Base-by-base conservation (phyloP, 2,797 vertebrate species). In the Kryptolebias ocellatus region DNA sequence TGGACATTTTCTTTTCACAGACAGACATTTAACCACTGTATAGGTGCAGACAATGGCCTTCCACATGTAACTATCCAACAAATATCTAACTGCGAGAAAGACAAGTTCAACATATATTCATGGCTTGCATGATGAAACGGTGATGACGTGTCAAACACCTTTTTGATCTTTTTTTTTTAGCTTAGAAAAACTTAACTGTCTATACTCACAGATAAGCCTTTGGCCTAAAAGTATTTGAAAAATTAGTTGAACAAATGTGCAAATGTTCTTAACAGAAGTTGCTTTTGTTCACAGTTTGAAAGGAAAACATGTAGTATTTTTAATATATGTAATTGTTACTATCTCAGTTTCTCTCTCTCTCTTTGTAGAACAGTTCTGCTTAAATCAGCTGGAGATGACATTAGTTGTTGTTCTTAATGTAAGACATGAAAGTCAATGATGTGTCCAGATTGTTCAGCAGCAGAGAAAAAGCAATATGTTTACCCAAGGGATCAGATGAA, bases 181-280 rank as follows among this genome's bases (percentile, higher is more conserved):
- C 69, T 29, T 64, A 65, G 39, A 79, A 80, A 80, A 70, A 76
- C 53, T 72, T 86, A 56, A 82, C 62, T 63, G 60, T 83, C 60
- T 55, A 60, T 73, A 70, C 81, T 60, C 85, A 83, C 80, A 87
- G 20, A 66, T 57, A 5, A 56, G 70, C 42, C 16, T 60, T 87
- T 91, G 84, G 90, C 90, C 90, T 81, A 84, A 89, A 92, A 81
- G 64, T 79, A 74, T 81, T 85, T 60, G 72, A 80, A 71, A 69
- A 74, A 68, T 80, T 72, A 71, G 72, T 71, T 78, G 86, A 90
- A 91, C 76, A 92, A 92, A 91, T 86, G 82, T 92, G 88, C 74
- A 90, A 89, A 91, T 85, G 81, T 66, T 81, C 71, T 49, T 51
- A 74, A 85, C 62, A 66, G 69, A 79, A 55, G 62, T 78, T 75